phyloP scores from a whole-genome alignment of 2,113 vertebrate genomes.

The Callipepla squamata region DNA sequence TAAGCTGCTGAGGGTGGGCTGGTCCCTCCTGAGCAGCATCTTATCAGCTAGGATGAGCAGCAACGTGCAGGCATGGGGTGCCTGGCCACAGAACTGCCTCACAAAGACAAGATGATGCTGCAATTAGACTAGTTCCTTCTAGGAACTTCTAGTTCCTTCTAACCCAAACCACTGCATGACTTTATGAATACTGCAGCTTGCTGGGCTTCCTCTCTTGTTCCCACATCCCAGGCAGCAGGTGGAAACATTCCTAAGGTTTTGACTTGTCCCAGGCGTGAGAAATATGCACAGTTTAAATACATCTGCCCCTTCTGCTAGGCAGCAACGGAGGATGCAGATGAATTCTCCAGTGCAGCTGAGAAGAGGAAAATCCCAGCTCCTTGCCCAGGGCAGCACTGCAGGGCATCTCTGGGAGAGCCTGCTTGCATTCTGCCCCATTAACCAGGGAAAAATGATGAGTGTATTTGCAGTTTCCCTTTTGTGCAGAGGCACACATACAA shows the following conservation, averaged over 20 bases:
- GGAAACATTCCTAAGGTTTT: not conserved
- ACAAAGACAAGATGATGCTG: not conserved
- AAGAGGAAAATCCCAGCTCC: not conserved
- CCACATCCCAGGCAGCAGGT: not conserved
- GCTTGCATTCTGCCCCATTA: not conserved
- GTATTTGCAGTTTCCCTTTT: not conserved
- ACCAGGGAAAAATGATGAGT: not conserved
- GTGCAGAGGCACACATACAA: not conserved
- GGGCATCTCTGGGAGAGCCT: not conserved
- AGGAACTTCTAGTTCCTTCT: too few relatives aligned
- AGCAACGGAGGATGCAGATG: not conserved
- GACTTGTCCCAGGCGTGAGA: not conserved
- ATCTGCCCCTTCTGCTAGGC: not conserved
- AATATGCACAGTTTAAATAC: not conserved
- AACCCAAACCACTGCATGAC: too few relatives aligned
- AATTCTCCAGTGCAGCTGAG: not conserved
- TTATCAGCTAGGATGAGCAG: not conserved
- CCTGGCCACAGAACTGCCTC: not conserved
- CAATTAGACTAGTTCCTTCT: not conserved
- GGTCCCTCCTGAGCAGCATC: conserved; percentile 38
- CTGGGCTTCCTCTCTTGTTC: not conserved
- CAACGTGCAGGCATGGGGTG: not conserved
- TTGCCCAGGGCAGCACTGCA: not conserved
- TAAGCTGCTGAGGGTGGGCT: not conserved
- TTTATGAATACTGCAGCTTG: not conserved